Evolutionary conservation across 2,797 vertebrate species (phyloP).

Genomic region (Numenius phaeopus): DNA sequence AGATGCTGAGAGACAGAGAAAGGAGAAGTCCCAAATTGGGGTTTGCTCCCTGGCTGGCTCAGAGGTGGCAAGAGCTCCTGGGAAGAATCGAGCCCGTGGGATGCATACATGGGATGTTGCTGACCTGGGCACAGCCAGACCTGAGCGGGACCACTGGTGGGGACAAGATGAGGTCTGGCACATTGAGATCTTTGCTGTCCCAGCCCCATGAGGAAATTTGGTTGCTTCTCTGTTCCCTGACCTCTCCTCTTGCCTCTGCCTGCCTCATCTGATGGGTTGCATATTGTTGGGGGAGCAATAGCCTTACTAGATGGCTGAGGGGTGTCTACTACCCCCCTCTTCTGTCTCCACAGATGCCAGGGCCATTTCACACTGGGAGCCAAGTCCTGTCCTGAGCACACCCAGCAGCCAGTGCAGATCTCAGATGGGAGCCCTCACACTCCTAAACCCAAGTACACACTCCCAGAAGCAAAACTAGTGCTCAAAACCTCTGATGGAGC

Average conservation of each 20-base stretch:
- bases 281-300: not conserved
- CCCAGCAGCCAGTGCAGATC: not conserved
- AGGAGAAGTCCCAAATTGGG: fast-evolving
- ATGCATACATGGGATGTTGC: not conserved
- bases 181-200: not conserved
- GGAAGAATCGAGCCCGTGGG: not conserved
- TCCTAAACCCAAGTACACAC: not conserved
- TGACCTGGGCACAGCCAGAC: not conserved
- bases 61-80: not conserved
- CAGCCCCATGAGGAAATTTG: not conserved
- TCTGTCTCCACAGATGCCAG: not conserved
- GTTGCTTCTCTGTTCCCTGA: not conserved
- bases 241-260: not conserved
- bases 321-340: not conserved
- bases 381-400: not conserved
- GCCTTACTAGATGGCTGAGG: not conserved
- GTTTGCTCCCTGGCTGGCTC: not conserved
- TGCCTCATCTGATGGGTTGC: not conserved
- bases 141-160: fast-evolving
- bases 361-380: not conserved
- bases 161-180: not conserved
- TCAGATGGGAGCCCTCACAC: not conserved
- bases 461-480: not conserved
- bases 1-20: not conserved
- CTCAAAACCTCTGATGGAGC: not conserved